These are phyloP conservation scores for Turnix velox DNA, from an alignment of 2,113 vertebrate genomes.

Conservation along the genomic window DNA sequence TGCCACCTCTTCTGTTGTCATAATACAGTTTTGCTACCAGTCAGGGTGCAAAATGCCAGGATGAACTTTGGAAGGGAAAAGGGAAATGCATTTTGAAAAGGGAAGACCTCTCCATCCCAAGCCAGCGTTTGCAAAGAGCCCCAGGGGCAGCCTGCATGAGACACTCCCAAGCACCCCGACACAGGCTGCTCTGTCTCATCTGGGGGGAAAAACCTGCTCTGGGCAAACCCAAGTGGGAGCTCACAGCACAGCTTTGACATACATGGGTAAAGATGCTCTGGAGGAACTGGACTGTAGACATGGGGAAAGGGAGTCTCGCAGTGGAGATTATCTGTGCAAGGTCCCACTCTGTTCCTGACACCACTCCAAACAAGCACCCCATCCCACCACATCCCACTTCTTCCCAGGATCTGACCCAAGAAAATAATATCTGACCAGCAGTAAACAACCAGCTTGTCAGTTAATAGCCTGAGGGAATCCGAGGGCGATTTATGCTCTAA, in stretches of 20 bases:
- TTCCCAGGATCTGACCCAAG: not conserved
- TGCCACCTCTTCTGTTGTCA: not conserved
- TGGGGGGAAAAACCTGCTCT: not conserved
- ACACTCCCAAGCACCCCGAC: not conserved
- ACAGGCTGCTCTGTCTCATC: not conserved
- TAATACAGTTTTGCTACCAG: not conserved
- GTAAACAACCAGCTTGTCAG: constrained; percentile 64
- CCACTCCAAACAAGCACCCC: not conserved
- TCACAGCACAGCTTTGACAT: not conserved
- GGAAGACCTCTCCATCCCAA: not conserved
- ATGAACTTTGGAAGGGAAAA: not conserved
- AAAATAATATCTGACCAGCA: constrained; percentile 39
- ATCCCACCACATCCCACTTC: not conserved
- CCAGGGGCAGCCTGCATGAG: not conserved
- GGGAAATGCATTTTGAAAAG: not conserved
- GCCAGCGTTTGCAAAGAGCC: not conserved
- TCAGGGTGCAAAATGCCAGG: not conserved
- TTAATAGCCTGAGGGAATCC: constrained; percentile 65
- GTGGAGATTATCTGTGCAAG: not conserved
- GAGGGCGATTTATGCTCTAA: constrained; percentile 51
- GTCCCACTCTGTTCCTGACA: not conserved
- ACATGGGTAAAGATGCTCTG: rapidly evolving
- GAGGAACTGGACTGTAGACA: not conserved
- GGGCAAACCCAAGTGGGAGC: not conserved
- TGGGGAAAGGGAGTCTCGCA: rapidly evolving